These are phyloP conservation scores for Eptatretus burgeri DNA, from an alignment of 2,113 vertebrate genomes.

Conservation along the genomic window DNA sequence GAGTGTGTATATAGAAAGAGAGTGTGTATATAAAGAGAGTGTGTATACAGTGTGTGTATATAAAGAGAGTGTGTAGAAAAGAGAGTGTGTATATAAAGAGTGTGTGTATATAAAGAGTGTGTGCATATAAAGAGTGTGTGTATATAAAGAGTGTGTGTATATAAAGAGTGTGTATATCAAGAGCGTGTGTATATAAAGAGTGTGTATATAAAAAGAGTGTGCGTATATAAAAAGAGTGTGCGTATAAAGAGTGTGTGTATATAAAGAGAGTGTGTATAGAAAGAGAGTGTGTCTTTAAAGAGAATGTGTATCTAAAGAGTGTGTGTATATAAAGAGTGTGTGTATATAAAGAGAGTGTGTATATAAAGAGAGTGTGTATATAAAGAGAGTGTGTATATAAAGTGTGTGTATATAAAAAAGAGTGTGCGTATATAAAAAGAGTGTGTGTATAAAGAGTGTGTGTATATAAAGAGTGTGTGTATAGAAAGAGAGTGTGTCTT, in stretches of 20 bases:
- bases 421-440: neutral
- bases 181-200: neutral
- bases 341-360: neutral
- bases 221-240: too few species aligned
- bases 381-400: neutral
- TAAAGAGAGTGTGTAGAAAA: neutral
- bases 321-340: neutral
- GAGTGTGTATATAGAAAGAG: neutral
- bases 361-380: neutral
- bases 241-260: constrained; percentile 1
- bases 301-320: neutral
- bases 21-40: neutral
- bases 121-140: neutral
- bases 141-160: neutral
- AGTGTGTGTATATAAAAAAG: neutral
- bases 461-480: neutral
- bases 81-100: neutral
- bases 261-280: neutral
- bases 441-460: neutral
- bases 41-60: neutral
- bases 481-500: neutral
- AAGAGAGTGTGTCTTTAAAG: neutral
- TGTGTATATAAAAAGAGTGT: neutral
- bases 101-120: neutral
- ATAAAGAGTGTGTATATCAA: neutral